A percentile compares a stretch with the other conserved stretches of the same genome.
Evolutionary conservation across 2,797 vertebrate genomes (phyloP).

Genomic region (Pangasius djambal): DNA sequence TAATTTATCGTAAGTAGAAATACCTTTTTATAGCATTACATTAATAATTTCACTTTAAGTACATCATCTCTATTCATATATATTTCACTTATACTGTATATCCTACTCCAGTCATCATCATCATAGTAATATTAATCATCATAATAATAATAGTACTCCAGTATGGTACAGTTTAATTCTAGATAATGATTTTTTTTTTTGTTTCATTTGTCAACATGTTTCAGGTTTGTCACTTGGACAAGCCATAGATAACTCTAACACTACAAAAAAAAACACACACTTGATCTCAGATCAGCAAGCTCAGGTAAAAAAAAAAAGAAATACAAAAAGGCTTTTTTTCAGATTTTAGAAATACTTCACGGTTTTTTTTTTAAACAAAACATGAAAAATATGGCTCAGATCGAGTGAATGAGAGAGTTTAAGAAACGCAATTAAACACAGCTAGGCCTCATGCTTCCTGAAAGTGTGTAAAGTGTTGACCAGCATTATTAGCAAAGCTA

Average conservation of each 20-base stretch:
- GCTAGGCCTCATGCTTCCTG: neutral
- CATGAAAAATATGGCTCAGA: neutral
- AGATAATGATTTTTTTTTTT: neutral
- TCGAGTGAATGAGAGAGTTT: neutral
- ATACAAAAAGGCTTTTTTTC: neutral
- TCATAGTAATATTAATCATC: neutral
- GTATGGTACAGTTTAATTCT: neutral
- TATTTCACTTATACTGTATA: neutral
- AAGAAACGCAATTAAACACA: neutral
- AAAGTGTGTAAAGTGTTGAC: neutral
- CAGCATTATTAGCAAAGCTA: neutral
- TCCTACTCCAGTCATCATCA: neutral
- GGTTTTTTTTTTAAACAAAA: neutral
- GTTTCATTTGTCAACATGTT: neutral
- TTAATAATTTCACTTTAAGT: neutral
- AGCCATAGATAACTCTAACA: neutral
- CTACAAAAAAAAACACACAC: neutral
- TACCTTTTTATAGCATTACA: neutral
- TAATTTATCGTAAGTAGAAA: neutral
- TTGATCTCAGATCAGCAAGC: neutral
- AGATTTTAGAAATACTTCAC: neutral
- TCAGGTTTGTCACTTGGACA: neutral
- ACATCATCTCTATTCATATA: neutral
- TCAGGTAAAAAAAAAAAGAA: neutral
- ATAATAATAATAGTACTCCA: neutral